These are phyloP conservation scores for Galeopterus variegatus DNA, from an alignment of 2,113 vertebrate genomes.

Conservation along the genomic window DNA sequence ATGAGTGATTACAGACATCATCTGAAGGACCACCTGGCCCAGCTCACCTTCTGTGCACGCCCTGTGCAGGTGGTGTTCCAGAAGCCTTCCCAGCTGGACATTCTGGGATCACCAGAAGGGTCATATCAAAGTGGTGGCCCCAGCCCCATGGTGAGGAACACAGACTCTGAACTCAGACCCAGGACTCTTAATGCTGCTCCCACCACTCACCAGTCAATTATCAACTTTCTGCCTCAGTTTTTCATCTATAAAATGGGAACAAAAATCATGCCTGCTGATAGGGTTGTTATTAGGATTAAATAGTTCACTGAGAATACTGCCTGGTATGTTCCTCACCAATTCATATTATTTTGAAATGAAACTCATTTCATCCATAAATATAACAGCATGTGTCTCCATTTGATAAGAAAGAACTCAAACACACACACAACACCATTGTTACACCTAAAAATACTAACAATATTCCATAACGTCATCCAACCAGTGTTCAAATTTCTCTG, in stretches of 20 bases:
- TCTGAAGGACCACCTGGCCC: neutral
- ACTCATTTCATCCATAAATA: neutral
- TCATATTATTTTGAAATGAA: neutral
- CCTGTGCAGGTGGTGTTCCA: accelerated
- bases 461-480: neutral
- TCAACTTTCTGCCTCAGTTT: neutral
- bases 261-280: too few species aligned
- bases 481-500: neutral
- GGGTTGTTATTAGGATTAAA: neutral
- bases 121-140: neutral
- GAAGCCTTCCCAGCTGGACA: neutral
- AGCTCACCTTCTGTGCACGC: too few species aligned
- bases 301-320: neutral
- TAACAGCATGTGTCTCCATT: neutral
- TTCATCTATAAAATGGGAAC: neutral
- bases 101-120: neutral
- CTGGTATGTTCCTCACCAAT: neutral
- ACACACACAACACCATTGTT: neutral
- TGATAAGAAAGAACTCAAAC: neutral
- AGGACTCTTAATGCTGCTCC: neutral
- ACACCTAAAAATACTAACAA: neutral
- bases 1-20: accelerated
- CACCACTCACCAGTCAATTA: neutral
- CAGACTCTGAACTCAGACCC: neutral
- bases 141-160: neutral